Evolutionary conservation across 2,113 vertebrate species (phyloP), one percentile per base, ranked within the genome.

Genomic region (Psittacara wagleri): DNA sequence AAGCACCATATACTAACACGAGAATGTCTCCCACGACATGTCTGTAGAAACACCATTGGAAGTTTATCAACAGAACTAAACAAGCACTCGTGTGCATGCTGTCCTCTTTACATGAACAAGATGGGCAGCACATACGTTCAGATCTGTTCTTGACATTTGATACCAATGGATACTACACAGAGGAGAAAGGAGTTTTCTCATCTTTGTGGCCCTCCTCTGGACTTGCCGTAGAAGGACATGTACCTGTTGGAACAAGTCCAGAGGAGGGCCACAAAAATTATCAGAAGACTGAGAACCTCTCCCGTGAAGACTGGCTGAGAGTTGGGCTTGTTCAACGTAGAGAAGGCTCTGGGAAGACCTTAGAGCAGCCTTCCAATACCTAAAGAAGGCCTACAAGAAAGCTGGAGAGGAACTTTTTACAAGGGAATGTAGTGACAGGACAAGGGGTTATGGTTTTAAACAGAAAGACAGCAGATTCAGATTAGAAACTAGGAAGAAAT

Each of bases 61-160:
- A 75, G 31, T 78, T 79, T 59, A 75, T 23, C 39, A 52, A 9
- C 1, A 78, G 29, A 83, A 79, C 37, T 43, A 27, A 67, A 77
- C 39, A 31, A 44, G 35, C 28, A 29, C 29, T 49, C 68, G 13
- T 27, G 35, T 5, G 3, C 10, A 2, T 5, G 11, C 20, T 67
- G 46, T 44, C 24, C 9, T 67, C 23, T 73, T 55, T 33, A 11
- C 39, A 20, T 13, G 46, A 88, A 43, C 25, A 52, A 1, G 0
- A 52, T 7, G 7, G 12, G 57, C n/a, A 88, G 18, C 31, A 27
- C 20, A 17, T 15, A 20, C 0, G 0, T 27, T 59, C 3, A 1
- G 43, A 61, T 43, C 44, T n/a, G 24, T 63, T 80, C 31, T 66
- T 4, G 1, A 17, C 23, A 28, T 67, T 76, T 76, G 41, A 64